A percentile compares a stretch with the other conserved stretches of the same genome.
These are phyloP conservation scores for Polyommatus iphigenia DNA, from an alignment of 2,888 invertebrate species.

Conservation along the genomic window DNA sequence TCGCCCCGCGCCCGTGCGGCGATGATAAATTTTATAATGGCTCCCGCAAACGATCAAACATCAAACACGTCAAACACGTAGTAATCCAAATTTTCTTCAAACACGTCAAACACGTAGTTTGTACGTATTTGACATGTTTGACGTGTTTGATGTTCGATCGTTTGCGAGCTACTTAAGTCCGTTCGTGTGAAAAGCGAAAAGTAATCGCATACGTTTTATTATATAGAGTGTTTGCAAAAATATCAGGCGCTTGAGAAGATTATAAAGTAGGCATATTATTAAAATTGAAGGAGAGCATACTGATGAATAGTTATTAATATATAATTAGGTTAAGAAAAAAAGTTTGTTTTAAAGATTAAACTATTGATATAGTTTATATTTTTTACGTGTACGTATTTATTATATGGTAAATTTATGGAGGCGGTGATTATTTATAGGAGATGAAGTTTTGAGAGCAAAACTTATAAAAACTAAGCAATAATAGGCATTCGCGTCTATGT, in stretches of 20 bases:
- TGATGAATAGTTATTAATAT: conserved; percentile 80
- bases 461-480: conserved; percentile 80
- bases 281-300: conserved; percentile 77
- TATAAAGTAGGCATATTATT: conserved; percentile 79
- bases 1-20: conserved; percentile 48
- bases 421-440: conserved; percentile 76
- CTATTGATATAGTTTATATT: conserved; percentile 81
- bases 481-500: conserved; percentile 76
- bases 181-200: conserved; percentile 64
- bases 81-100: no score
- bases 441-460: conserved; percentile 76
- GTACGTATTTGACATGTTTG: no score
- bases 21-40: conserved; percentile 66
- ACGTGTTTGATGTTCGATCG: no score
- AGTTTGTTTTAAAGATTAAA: conserved; percentile 81
- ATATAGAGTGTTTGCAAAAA: conserved; percentile 70
- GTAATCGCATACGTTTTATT: conserved; percentile 61
- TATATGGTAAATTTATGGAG: conserved; percentile 80
- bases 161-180: no score
- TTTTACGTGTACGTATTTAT: conserved; percentile 81
- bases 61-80: no score
- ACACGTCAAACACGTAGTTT: no score
- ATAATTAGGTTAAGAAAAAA: conserved; percentile 72
- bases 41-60: no score
- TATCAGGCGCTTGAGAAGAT: conserved; percentile 78